phyloP scores from a whole-genome alignment of 2,888 invertebrate genomes.

The Ophonus ardosiacus region DNA sequence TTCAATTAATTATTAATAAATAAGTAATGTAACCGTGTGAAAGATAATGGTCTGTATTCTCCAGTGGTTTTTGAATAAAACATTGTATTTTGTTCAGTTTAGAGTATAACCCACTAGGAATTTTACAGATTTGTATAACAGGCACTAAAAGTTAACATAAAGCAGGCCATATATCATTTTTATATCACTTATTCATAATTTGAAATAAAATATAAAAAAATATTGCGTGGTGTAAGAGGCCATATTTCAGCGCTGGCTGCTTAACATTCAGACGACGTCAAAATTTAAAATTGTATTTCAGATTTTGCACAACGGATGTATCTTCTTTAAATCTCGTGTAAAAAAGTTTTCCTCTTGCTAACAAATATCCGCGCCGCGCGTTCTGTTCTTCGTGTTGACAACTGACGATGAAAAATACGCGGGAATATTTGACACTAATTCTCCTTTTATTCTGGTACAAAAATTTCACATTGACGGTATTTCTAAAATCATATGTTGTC shows the following conservation, averaged over 20 bases:
- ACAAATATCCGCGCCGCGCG: conserved; percentile 51
- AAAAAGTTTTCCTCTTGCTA: conserved; percentile 36
- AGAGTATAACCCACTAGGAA: background rate
- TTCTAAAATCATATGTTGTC: conserved; percentile 58
- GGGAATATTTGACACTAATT: conserved; percentile 61
- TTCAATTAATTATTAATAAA: no score
- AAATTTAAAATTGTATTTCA: conserved; percentile 57
- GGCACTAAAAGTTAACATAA: conserved; percentile 12
- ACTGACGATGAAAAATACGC: conserved; percentile 61
- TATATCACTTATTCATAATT: conserved; percentile 47
- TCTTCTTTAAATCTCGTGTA: conserved; percentile 59
- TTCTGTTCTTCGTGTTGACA: conserved; percentile 51
- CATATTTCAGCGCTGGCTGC: conserved; percentile 31
- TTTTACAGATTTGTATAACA: conserved; percentile 19
- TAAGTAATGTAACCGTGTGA: no score
- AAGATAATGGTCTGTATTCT: no score
- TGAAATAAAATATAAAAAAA: conserved; percentile 45
- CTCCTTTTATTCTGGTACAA: conserved; percentile 57
- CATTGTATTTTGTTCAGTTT: background rate
- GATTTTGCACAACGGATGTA: conserved; percentile 55
- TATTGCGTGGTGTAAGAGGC: conserved; percentile 4
- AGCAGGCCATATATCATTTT: conserved; percentile 40
- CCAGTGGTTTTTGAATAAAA: background rate
- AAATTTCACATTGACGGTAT: conserved; percentile 57
- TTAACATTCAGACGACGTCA: conserved; percentile 50